Evolutionary conservation across 2,888 invertebrate genomes (phyloP).

Genomic region (Tridacna crocea): DNA sequence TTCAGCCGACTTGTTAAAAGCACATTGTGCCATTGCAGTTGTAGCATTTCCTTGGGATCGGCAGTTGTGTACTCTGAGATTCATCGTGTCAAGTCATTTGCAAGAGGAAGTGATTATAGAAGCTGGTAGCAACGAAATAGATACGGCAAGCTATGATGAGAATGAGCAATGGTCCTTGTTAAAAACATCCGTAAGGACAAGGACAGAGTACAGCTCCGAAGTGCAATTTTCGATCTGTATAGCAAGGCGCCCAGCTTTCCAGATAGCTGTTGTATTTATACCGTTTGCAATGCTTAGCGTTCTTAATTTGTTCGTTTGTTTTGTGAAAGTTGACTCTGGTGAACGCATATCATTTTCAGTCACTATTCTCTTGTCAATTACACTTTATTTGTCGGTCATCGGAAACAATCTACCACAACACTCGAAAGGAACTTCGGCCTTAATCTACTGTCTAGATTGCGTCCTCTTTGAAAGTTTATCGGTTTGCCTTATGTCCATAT

Average conservation of each 20-base stretch:
- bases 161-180: slow-evolving; percentile 2
- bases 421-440: slow-evolving; percentile 28
- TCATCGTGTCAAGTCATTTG: slow-evolving; percentile 28
- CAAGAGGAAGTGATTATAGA: slow-evolving; percentile 8
- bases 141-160: background rate
- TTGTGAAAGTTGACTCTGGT: slow-evolving; percentile 35
- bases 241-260: slow-evolving; percentile 31
- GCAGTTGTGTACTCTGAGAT: slow-evolving; percentile 27
- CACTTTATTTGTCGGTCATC: slow-evolving; percentile 32
- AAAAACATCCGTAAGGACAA: background rate
- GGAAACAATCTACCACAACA: slow-evolving; percentile 27
- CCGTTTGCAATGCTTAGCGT: slow-evolving; percentile 33
- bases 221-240: slow-evolving; percentile 26
- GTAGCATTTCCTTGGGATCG: slow-evolving; percentile 47
- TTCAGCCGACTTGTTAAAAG: slow-evolving; percentile 40
- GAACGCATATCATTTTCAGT: slow-evolving; percentile 45
- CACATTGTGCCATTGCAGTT: slow-evolving; percentile 38
- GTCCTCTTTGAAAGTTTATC: slow-evolving; percentile 23
- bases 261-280: slow-evolving; percentile 30
- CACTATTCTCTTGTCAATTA: slow-evolving; percentile 34
- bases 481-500: slow-evolving; percentile 27
- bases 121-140: background rate
- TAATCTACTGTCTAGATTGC: slow-evolving; percentile 35
- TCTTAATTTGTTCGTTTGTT: slow-evolving; percentile 34
- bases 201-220: background rate